Percentiles rank a stretch among this genome's conserved stretches.
These are phyloP conservation scores for Ctenochaetus hawaiiensis DNA, from an alignment of 2,797 vertebrate species.

Conservation along the genomic window DNA sequence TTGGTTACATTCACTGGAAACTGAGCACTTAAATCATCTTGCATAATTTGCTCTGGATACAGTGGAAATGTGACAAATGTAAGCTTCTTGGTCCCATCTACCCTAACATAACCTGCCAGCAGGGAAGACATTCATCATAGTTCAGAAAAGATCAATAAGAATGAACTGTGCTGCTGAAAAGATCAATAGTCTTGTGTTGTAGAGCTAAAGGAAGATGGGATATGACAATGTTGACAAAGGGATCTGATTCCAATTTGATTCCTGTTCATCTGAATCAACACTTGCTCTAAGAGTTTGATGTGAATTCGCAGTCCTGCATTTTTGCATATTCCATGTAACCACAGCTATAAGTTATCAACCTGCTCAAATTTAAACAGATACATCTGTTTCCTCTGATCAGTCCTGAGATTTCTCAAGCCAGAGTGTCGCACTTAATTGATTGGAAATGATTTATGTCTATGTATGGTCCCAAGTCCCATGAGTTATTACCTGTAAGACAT, in stretches of 20 bases:
- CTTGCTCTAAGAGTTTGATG: constrained; percentile 13
- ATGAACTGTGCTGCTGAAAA: constrained; percentile 92
- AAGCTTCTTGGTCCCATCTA: constrained; percentile 46
- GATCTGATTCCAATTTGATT: constrained; percentile 59
- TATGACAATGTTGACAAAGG: constrained; percentile 77
- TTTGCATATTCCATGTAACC: constrained; percentile 5
- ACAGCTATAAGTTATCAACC: constrained; percentile 3
- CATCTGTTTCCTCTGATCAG: not conserved
- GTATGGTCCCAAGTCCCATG: not conserved
- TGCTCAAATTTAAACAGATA: not conserved
- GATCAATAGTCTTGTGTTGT: constrained; percentile 92
- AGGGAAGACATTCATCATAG: constrained; percentile 90
- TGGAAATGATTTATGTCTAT: constrained; percentile 28
- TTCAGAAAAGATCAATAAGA: constrained; percentile 91
- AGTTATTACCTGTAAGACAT: constrained; percentile 11
- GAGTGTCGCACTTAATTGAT: constrained; percentile 15
- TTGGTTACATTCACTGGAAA: constrained; percentile 6
- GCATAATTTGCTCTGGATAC: constrained; percentile 27
- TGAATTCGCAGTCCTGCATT: constrained; percentile 11
- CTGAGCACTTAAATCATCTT: constrained; percentile 10
- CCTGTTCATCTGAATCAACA: constrained; percentile 61
- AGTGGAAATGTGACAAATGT: constrained; percentile 59
- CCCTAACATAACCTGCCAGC: constrained; percentile 71
- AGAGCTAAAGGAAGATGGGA: constrained; percentile 78
- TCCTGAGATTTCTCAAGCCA: constrained; percentile 1